These are phyloP conservation scores for Cuculus canorus DNA, from an alignment of 2,797 vertebrate species.

Conservation along the genomic window DNA sequence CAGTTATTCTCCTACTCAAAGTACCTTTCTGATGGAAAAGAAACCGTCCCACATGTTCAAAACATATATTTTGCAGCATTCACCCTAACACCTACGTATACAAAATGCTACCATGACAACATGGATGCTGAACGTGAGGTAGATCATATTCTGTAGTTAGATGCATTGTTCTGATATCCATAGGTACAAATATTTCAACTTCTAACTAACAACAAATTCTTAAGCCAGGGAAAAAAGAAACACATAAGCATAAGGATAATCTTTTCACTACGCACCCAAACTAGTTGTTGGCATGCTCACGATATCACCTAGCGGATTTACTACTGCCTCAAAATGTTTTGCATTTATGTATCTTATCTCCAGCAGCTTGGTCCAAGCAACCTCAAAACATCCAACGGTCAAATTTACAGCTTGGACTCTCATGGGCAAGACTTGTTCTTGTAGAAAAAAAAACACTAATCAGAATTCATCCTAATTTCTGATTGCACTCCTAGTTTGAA, in stretches of 20 bases:
- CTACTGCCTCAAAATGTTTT: neutral
- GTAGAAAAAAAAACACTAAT: neutral
- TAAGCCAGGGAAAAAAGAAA: neutral
- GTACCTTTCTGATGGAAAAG: neutral
- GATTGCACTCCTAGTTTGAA: neutral
- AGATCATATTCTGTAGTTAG: neutral
- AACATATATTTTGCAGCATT: neutral
- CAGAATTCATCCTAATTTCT: neutral
- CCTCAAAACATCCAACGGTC: neutral
- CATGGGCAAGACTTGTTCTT: neutral
- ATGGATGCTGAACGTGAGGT: neutral
- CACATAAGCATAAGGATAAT: rapidly evolving
- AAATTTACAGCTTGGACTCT: neutral
- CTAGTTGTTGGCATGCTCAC: rapidly evolving
- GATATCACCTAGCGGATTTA: neutral
- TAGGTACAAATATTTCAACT: neutral
- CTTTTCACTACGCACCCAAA: neutral
- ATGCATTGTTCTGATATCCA: neutral
- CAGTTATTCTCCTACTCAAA: neutral
- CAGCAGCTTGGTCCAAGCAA: neutral
- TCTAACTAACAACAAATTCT: neutral
- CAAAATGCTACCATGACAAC: constrained; percentile 29
- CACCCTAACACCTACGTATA: neutral
- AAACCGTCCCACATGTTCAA: neutral
- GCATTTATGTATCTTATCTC: neutral